Base-by-base conservation (phyloP, 2,797 vertebrate genomes). In the Enteromius mattozi region DNA sequence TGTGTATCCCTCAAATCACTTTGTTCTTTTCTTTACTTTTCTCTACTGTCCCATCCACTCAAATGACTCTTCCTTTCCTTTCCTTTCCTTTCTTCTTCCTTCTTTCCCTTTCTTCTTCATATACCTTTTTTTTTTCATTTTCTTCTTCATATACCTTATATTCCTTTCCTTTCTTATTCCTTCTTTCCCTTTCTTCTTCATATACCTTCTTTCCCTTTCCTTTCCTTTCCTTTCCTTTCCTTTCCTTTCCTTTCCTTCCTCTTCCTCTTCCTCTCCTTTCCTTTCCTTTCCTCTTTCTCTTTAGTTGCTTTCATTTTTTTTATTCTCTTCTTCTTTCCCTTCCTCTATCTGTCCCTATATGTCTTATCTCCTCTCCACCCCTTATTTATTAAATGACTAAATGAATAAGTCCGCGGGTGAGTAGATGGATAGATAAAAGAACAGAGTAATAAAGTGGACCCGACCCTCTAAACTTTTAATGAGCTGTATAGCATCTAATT, bases 401-500 rank as follows among this genome's bases (percentile, higher is more conserved):
- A 81, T 81, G 65, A 70, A 70, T 71, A 81, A 89, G 77, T 81
- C 83, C 71, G 72, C 85, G 82, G 86, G 78, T 88, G 83, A 75
- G 80, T 68, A 83, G 81, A 83, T 77, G 47, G 72, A 56, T 83
- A 76, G 59, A 83, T 78, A 88, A 87, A 83, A 90, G 91, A 89
- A 91, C 87, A 80, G 80, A 21, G 40, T 83, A 83, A 84, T 93
- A 91, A 91, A 90, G 88, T 70, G 65, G 77, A 54, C 86, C 81
- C 79, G 47, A 5, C 14, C 82, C 66, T 87, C 68, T 83, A 84
- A 88, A 74, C 33, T 87, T 90, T 89, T 90, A 91, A 92, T 91
- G 90, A 91, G 88, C 87, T 87, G 80, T 90, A 87, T 88, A 78
- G 82, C 68, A 56, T 93, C 92, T 89, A 91, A 92, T 94, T 87